These are phyloP conservation scores for Pelmatolapia mariae DNA, from an alignment of 2,113 vertebrate species.

Conservation along the genomic window DNA sequence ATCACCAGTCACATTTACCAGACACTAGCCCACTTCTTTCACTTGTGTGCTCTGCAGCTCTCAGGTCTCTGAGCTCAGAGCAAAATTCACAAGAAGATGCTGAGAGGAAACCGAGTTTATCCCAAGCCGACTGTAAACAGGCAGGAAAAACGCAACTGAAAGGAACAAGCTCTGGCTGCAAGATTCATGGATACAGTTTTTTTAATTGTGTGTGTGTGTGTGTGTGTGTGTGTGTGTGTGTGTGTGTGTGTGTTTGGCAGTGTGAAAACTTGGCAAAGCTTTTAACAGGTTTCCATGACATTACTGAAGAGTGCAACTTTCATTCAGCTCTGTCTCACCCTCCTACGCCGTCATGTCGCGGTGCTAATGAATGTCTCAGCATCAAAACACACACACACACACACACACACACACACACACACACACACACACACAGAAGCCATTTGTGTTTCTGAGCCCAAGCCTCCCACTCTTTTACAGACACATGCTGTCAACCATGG, in stretches of 20 bases:
- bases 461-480: not conserved
- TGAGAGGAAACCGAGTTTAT: not conserved
- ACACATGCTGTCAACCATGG: not conserved
- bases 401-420: not conserved
- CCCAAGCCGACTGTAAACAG: not conserved
- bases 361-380: constrained; percentile 25
- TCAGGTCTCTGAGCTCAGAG: not conserved
- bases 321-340: constrained; percentile 17
- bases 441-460: not conserved
- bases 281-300: constrained; percentile 28
- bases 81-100: not conserved
- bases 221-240: not conserved
- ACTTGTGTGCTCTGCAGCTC: not conserved
- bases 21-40: fast-evolving
- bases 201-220: not conserved
- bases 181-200: not conserved
- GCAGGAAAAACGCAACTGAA: not conserved
- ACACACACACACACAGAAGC: not conserved
- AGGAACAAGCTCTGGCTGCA: not conserved
- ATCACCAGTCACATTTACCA: fast-evolving
- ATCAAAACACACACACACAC: not conserved
- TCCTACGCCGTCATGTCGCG: constrained; percentile 6
- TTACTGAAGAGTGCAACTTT: constrained; percentile 3
- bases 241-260: not conserved
- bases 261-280: not conserved